Conservation (phyloP, 2,797 vertebrate genomes). For the Silurus aristotelis region DNA sequence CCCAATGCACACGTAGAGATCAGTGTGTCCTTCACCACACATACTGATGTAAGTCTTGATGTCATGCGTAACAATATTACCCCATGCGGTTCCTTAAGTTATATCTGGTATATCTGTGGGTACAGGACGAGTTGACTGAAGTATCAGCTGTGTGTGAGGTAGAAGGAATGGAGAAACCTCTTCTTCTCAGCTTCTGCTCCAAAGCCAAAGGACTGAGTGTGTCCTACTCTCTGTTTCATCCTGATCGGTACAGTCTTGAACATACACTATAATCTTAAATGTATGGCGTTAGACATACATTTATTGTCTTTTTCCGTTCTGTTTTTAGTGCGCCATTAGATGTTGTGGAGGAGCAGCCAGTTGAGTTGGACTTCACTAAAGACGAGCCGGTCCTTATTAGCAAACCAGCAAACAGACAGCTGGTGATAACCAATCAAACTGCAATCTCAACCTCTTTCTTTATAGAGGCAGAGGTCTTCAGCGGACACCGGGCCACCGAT, state of each 20-base stretch:
- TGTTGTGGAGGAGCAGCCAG: constrained; percentile 30
- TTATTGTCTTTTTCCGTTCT: constrained; percentile 12
- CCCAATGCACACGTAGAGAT: constrained; percentile 80
- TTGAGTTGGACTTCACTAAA: constrained; percentile 81
- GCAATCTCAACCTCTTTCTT: constrained; percentile 78
- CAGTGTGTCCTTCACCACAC: constrained; percentile 72
- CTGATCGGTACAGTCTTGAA: constrained; percentile 57
- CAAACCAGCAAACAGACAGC: constrained; percentile 67
- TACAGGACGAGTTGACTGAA: constrained; percentile 78
- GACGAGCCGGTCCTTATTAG: constrained; percentile 68
- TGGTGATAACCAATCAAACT: constrained; percentile 83
- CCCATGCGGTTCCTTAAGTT: not conserved
- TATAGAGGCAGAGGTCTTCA: constrained; percentile 80
- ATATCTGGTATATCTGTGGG: not conserved
- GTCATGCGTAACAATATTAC: not conserved
- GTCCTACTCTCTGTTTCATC: constrained; percentile 70
- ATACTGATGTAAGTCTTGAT: constrained; percentile 72
- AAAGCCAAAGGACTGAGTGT: constrained; percentile 78
- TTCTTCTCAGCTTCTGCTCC: constrained; percentile 78
- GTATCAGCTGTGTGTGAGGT: constrained; percentile 80
- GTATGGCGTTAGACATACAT: not conserved
- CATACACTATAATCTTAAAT: not conserved
- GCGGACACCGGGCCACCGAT: constrained; percentile 51
- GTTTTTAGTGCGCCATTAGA: constrained; percentile 59
- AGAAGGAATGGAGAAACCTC: constrained; percentile 79